Percentiles rank a stretch among this genome's conserved stretches.
Evolutionary conservation across 1,140 invertebrate genomes (phyloP).

Genomic region (Diploscapter pachys): DNA sequence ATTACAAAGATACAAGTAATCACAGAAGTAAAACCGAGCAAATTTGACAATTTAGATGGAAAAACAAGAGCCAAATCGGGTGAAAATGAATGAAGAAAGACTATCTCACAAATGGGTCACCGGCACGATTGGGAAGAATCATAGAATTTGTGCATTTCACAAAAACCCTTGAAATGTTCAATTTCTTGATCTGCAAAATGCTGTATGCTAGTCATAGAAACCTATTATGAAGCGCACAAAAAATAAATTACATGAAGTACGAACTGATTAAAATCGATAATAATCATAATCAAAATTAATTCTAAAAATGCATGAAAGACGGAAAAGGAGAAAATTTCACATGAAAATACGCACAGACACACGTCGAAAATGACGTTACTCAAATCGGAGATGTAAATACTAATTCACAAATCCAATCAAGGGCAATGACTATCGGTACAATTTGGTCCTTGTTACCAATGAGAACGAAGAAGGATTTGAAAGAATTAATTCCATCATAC

Average conservation of each 20-base stretch:
- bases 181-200: neutral
- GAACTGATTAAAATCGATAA: neutral
- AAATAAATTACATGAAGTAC: constrained; percentile 1
- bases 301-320: neutral
- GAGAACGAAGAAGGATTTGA: no score
- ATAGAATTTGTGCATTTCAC: neutral
- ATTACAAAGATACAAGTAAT: neutral
- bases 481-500: neutral
- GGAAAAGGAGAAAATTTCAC: constrained; percentile 3
- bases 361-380: constrained; percentile 26
- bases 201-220: no score
- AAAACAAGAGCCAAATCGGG: neutral
- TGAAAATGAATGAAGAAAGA: neutral
- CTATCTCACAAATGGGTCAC: no score
- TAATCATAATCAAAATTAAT: neutral
- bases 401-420: neutral
- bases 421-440: no score
- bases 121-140: neutral
- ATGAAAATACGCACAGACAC: neutral
- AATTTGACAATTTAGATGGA: neutral
- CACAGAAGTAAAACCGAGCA: neutral
- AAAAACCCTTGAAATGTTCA: neutral
- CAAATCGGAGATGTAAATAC: constrained; percentile 5
- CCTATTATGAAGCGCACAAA: no score
- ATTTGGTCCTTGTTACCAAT: no score